phyloP scores from a whole-genome alignment of 2,113 vertebrate genomes.

The Amphilophus citrinellus region DNA sequence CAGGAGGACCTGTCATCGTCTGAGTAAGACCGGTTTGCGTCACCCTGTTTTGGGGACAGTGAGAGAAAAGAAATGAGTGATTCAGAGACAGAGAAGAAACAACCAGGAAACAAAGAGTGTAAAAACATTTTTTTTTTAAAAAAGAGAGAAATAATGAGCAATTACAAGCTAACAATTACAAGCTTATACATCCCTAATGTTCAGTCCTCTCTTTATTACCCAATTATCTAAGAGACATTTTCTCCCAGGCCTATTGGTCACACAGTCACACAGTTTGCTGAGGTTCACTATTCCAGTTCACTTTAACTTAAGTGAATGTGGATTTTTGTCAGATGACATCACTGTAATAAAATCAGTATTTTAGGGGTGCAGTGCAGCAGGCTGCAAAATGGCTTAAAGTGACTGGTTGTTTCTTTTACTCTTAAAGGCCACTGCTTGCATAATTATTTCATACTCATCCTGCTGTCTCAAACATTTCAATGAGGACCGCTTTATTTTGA shows the following conservation, averaged over 20 bases:
- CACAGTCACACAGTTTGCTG: background rate
- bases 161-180: conserved; percentile 34
- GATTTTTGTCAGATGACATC: background rate
- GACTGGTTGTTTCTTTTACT: background rate
- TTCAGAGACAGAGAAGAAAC: background rate
- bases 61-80: conserved; percentile 3
- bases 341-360: background rate
- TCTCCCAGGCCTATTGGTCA: background rate
- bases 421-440: background rate
- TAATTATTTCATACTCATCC: background rate
- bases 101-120: background rate
- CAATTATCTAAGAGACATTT: background rate
- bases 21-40: conserved; percentile 95
- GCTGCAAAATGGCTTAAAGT: background rate
- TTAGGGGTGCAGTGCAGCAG: background rate
- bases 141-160: conserved; percentile 25
- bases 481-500: background rate
- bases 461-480: background rate
- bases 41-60: conserved; percentile 82
- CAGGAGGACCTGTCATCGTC: conserved; percentile 95
- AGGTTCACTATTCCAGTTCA: background rate
- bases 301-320: background rate
- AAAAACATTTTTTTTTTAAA: background rate
- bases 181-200: conserved; percentile 10
- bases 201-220: background rate